Evolutionary conservation across 1,140 invertebrate species (phyloP), one percentile per base, ranked within the genome.

Genomic region (Eubasilissa regina): DNA sequence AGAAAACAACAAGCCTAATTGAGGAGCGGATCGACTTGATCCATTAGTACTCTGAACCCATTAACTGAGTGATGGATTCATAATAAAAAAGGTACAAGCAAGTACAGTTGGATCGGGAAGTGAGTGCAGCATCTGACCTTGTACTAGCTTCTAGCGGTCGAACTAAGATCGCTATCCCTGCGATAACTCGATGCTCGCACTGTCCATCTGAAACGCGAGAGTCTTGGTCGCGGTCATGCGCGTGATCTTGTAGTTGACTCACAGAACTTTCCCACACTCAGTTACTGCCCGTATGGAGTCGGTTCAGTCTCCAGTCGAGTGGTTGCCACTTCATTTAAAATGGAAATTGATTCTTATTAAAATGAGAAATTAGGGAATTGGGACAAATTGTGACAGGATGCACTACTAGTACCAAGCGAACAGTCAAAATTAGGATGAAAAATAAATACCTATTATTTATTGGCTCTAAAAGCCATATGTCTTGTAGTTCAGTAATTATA

Each of bases 71-170:
- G 66, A 70, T 70, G 66, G 64, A 45, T 70, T 51, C 66, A 51
- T 21, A 70, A 51, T 51, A 51, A 70, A 70, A 70, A 48, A 70
- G 66, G 66, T 12, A 70, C 48, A 62, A 62, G 21, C 64, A 21
- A 70, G 66, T 70, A 70, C 66, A 70, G 66, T 70, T 70, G 66
- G n/a, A 21, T 25, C 47, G 66, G 45, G 66, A 70, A 51, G 66
- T 51, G 19, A 70, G 66, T 70, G 66, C 66, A 70, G 66, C 51
- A 51, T 70, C 51, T 70, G 66, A 70, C 66, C 66, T 70, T 70
- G 66, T 47, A 70, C 66, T 53, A 48, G 47, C 45, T 62, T 48
- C 66, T 21, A 7, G 48, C 17, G 66, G 4, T 21, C 66, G 0
- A 25, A 70, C 21, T 70, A 53, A 10, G 51, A 51, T 51, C 17